These are phyloP conservation scores for Fregetta grallaria DNA, from an alignment of 2,113 vertebrate genomes.

Conservation along the genomic window DNA sequence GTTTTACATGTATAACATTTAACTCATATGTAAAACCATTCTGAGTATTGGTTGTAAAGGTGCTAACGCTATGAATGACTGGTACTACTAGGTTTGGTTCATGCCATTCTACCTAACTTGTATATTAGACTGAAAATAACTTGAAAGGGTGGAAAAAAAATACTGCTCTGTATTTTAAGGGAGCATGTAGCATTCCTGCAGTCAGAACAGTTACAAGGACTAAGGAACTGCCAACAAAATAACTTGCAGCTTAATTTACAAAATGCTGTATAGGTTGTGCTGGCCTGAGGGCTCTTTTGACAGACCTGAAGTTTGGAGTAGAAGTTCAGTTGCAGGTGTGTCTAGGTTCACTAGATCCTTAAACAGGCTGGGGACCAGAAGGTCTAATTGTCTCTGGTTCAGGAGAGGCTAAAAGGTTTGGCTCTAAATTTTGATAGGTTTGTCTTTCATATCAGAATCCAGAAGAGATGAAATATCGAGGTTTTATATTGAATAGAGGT, in stretches of 20 bases:
- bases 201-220: neutral
- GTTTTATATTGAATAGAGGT: neutral
- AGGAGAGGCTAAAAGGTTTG: neutral
- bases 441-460: neutral
- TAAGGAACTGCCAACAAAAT: neutral
- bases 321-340: neutral
- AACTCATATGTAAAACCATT: neutral
- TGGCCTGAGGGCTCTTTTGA: neutral
- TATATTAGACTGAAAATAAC: neutral
- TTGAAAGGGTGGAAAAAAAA: neutral
- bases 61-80: neutral
- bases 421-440: neutral
- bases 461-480: neutral
- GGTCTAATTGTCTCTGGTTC: slow-evolving; percentile 31
- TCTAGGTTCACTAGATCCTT: slow-evolving; percentile 1
- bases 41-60: neutral
- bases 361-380: slow-evolving; percentile 2
- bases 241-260: neutral
- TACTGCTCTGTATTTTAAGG: neutral
- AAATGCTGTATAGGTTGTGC: neutral
- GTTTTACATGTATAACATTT: neutral
- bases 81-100: neutral
- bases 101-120: neutral
- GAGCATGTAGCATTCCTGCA: neutral
- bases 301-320: neutral